Percentiles rank a stretch among this genome's conserved stretches.
These are phyloP conservation scores for Pseudorhiza aurosa DNA, from an alignment of 30 jellyfish, hydroid and myxozoan genomes.

Conservation along the genomic window DNA sequence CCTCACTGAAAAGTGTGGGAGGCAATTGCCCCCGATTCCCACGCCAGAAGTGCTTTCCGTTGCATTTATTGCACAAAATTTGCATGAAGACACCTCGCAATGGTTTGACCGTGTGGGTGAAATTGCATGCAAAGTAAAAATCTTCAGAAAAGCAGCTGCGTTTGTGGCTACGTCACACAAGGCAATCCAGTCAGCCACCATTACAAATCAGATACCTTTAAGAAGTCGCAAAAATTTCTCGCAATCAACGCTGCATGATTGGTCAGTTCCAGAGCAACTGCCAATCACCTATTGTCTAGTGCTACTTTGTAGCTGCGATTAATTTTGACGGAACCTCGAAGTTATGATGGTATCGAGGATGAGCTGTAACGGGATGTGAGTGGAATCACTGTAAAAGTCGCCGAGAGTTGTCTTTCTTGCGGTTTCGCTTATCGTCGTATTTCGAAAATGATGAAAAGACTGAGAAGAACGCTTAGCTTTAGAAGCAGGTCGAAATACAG, in stretches of 20 bases:
- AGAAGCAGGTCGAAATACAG: constrained; percentile 87
- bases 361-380: constrained; percentile 56
- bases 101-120: too few relatives aligned
- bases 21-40: too few relatives aligned
- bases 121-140: too few relatives aligned
- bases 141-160: not conserved
- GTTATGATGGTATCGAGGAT: constrained; percentile 31
- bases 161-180: not conserved
- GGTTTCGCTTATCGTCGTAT: constrained; percentile 1
- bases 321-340: constrained; percentile 15
- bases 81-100: too few relatives aligned
- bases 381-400: constrained; percentile 38
- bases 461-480: constrained; percentile 95
- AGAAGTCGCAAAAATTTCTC: not conserved
- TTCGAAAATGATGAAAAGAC: constrained; percentile 61
- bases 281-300: constrained; percentile 19
- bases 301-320: constrained; percentile 26
- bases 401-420: not conserved
- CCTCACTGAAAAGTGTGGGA: too few relatives aligned
- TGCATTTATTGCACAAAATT: too few relatives aligned
- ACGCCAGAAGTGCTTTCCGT: too few relatives aligned
- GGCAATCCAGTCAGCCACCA: not conserved
- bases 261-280: not conserved
- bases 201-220: not conserved
- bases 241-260: not conserved